Evolutionary conservation across 2,113 vertebrate species (phyloP).

Genomic region (Microcebus lehilahytsara): DNA sequence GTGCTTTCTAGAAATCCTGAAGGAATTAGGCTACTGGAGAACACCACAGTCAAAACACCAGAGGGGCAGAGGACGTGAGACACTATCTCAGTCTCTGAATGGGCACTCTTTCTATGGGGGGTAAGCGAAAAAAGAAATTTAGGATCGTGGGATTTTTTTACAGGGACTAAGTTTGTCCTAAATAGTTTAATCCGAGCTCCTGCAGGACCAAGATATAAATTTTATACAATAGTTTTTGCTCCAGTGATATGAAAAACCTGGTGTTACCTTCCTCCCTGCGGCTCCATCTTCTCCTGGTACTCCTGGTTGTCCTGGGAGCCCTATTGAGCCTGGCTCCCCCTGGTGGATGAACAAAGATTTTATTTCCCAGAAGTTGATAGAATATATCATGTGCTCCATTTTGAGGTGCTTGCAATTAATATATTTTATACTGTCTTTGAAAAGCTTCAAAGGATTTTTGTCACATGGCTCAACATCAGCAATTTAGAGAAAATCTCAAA

Average conservation of each 20-base stretch:
- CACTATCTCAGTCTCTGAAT: background rate
- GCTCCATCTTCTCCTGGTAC: conserved; percentile 66
- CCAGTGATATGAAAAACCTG: background rate
- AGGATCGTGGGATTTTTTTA: background rate
- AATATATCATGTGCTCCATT: background rate
- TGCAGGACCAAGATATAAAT: background rate
- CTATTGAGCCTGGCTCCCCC: conserved; percentile 77
- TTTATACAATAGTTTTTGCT: background rate
- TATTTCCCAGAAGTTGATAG: background rate
- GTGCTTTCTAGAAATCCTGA: conserved; percentile 57
- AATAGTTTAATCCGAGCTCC: background rate
- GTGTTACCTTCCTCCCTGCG: conserved; percentile 76
- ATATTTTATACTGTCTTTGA: background rate
- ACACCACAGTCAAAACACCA: background rate
- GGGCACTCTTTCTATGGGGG: background rate
- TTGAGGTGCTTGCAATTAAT: background rate
- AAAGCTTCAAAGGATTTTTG: background rate
- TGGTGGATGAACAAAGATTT: conserved; percentile 64
- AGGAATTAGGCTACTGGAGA: background rate
- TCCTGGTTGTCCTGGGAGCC: conserved; percentile 73
- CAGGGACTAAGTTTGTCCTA: background rate
- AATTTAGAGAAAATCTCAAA: background rate
- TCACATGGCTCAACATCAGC: background rate
- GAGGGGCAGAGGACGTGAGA: background rate
- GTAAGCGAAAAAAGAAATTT: background rate